Conservation (phyloP, 92 coral and sea anemone genomes). For the Epizoanthus rinbou region DNA sequence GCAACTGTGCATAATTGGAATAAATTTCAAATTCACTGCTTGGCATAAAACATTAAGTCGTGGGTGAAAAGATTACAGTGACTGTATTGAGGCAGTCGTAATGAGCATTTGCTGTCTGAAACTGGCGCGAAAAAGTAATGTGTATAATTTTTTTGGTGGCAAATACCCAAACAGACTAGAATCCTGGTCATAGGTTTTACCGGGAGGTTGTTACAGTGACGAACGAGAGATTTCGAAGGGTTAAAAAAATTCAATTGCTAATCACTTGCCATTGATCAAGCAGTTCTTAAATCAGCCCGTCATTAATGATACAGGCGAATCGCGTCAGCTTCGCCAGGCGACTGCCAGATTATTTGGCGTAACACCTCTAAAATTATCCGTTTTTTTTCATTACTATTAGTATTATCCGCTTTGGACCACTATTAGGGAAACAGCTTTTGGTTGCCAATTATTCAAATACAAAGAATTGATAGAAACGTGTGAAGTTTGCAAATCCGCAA, state of each 20-base stretch:
- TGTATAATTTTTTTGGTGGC: neutral
- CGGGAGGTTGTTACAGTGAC: neutral
- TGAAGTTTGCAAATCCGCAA: neutral
- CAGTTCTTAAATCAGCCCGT: constrained; percentile 8
- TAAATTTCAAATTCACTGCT: neutral
- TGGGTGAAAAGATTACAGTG: neutral
- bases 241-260: neutral
- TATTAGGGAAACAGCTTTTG: constrained; percentile 5
- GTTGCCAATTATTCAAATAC: neutral
- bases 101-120: neutral
- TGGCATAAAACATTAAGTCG: neutral
- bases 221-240: neutral
- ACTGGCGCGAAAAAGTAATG: neutral
- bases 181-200: neutral
- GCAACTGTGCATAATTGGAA: neutral
- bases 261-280: neutral
- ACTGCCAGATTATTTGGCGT: too few relatives aligned
- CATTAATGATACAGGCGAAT: constrained; percentile 20
- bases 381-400: neutral
- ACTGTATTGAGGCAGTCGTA: neutral
- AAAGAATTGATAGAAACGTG: neutral
- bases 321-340: neutral
- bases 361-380: neutral
- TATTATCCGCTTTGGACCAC: constrained; percentile 19
- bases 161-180: constrained; percentile 5